Evolutionary conservation across 92 coral and sea anemone species (phyloP).

Genomic region (Paragorgia papillata): DNA sequence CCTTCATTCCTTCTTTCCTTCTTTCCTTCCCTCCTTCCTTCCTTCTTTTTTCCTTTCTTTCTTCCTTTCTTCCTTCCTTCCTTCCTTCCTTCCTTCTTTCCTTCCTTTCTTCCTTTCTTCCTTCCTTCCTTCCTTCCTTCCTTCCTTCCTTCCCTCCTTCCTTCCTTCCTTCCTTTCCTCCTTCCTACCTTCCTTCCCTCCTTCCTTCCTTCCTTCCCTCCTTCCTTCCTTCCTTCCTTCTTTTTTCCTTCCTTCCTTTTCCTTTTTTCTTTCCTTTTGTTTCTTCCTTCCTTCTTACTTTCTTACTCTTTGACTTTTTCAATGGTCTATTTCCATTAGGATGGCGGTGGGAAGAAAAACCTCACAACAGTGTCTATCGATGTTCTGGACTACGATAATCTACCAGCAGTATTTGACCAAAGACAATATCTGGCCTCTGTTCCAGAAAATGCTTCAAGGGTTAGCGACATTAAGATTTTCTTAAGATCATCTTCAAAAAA

Average conservation of each 20-base stretch:
- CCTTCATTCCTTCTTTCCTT: background rate
- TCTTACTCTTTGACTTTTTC: background rate
- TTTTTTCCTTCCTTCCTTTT: background rate
- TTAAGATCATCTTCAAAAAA: no score
- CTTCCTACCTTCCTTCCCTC: no score
- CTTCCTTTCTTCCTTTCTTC: conserved; percentile 9
- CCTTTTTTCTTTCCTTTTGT: background rate
- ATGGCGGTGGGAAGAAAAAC: conserved; percentile 65
- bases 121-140: conserved; percentile 12
- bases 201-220: no score
- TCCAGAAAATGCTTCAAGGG: conserved; percentile 82
- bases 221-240: background rate
- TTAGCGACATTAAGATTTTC: no score
- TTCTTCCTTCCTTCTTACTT: background rate
- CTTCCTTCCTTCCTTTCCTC: background rate
- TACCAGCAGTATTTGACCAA: conserved; percentile 82
- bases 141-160: background rate
- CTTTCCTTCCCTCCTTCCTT: background rate
- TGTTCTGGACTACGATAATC: conserved; percentile 78
- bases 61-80: background rate
- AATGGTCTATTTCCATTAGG: conserved; percentile 41
- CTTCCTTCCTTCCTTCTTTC: conserved; percentile 11
- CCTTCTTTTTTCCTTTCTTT: background rate
- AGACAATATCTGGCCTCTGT: conserved; percentile 69
- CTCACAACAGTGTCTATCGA: conserved; percentile 59